Evolutionary conservation across 2,888 invertebrate genomes (phyloP).

Genomic region (Eupithecia dodoneata): DNA sequence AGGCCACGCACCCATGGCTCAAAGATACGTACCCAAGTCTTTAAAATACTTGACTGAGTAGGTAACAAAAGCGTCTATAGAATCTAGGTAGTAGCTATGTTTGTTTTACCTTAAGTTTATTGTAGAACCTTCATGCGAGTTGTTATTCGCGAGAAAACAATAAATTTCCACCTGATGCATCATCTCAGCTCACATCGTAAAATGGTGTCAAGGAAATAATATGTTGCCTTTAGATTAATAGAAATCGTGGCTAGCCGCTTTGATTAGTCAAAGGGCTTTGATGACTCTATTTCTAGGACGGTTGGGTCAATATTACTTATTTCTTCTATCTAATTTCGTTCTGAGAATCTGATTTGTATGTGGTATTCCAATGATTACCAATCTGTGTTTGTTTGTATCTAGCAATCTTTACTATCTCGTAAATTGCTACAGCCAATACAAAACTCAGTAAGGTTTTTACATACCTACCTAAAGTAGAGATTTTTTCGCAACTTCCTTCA

Average conservation of each 20-base stretch:
- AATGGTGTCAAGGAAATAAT: slow-evolving; percentile 17
- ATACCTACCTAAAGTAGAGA: not conserved
- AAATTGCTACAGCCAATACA: slow-evolving; percentile 14
- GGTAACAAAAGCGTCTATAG: not conserved
- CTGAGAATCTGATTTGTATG: not conserved
- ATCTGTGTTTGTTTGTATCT: not conserved
- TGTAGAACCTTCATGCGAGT: slow-evolving; percentile 6
- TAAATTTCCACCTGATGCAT: slow-evolving; percentile 30
- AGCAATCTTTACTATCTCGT: not conserved
- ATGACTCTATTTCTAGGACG: not conserved
- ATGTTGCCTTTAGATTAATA: slow-evolving; percentile 7
- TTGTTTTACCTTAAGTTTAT: slow-evolving; percentile 9
- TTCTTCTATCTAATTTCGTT: not conserved
- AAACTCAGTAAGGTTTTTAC: not conserved
- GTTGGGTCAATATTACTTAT: not conserved
- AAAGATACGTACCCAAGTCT: not conserved
- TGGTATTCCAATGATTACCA: not conserved
- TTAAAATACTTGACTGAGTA: not conserved
- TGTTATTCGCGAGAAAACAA: slow-evolving; percentile 20
- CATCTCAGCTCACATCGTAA: slow-evolving; percentile 6
- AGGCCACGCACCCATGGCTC: not conserved
- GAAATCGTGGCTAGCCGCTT: not conserved
- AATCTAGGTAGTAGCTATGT: not conserved
- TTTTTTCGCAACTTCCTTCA: too few relatives aligned
- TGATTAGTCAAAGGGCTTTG: not conserved